Evolutionary conservation across 1,140 invertebrate species (phyloP).

Genomic region (Medauroidea extradentata): DNA sequence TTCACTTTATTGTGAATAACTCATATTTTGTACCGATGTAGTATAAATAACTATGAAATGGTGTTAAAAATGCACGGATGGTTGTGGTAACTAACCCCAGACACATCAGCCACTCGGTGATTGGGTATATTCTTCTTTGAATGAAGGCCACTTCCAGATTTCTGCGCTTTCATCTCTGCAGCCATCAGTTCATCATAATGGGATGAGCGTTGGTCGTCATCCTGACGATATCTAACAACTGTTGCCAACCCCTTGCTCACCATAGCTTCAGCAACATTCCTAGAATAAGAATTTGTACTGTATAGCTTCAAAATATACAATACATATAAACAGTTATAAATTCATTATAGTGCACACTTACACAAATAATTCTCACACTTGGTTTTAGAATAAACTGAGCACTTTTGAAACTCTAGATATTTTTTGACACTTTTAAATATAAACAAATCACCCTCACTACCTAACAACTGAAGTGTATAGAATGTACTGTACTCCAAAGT

Average conservation of each 20-base stretch:
- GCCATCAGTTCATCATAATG: slow-evolving; percentile 91
- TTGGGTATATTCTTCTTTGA: slow-evolving; percentile 75
- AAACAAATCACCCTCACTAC: too few relatives aligned
- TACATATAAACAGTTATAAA: background rate
- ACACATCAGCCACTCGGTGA: slow-evolving; percentile 84
- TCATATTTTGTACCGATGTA: background rate
- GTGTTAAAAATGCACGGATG: too few relatives aligned
- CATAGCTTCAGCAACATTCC: slow-evolving; percentile 92
- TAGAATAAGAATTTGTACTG: slow-evolving; percentile 37
- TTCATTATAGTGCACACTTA: too few relatives aligned
- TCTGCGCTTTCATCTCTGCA: slow-evolving; percentile 89
- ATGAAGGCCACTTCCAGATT: slow-evolving; percentile 77
- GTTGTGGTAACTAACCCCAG: slow-evolving; percentile 52
- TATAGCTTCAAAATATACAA: background rate
- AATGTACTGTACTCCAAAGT: too few relatives aligned
- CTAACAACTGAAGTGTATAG: too few relatives aligned
- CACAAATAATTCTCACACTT: too few relatives aligned
- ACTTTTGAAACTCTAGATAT: too few relatives aligned
- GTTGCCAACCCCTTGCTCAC: slow-evolving; percentile 88
- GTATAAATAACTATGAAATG: background rate
- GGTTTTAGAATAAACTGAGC: too few relatives aligned
- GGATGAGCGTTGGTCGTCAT: slow-evolving; percentile 93
- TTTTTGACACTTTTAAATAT: too few relatives aligned
- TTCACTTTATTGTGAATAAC: too few relatives aligned
- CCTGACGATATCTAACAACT: slow-evolving; percentile 88